A percentile compares a stretch with the other conserved stretches of the same genome.
Conservation (phyloP, 2,797 vertebrate genomes). For the Mormyrops attenuatus region DNA sequence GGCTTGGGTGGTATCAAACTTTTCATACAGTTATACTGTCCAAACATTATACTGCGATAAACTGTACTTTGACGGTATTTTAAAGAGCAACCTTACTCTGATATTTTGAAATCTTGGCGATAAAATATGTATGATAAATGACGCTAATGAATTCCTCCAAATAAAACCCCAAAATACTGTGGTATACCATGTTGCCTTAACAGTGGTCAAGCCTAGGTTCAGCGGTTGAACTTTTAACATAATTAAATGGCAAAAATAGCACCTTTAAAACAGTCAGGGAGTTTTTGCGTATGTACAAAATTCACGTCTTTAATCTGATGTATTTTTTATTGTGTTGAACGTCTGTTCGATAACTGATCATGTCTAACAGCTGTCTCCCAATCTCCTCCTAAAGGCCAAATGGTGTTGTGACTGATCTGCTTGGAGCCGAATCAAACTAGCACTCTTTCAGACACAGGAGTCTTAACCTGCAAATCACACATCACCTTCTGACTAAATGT, state of each 20-base stretch:
- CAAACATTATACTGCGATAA: background rate
- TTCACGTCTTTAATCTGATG: background rate
- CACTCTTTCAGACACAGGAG: background rate
- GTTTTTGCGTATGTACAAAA: background rate
- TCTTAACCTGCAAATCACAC: background rate
- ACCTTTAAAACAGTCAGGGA: background rate
- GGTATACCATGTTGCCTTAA: background rate
- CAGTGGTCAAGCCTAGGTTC: background rate
- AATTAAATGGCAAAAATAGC: background rate
- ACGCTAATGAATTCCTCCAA: background rate
- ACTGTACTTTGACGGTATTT: background rate
- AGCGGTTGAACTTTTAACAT: background rate
- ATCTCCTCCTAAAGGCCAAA: background rate
- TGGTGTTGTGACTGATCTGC: background rate
- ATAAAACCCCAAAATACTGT: background rate
- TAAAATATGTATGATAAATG: background rate
- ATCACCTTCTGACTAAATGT: background rate
- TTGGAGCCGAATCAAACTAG: background rate
- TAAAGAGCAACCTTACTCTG: background rate
- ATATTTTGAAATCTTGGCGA: background rate
- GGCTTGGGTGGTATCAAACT: background rate
- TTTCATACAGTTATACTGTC: background rate
- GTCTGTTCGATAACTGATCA: background rate
- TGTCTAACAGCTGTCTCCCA: background rate
- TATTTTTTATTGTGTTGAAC: background rate